Conservation (phyloP, 2,888 invertebrate genomes). For the Drosophila paranaensis region DNA sequence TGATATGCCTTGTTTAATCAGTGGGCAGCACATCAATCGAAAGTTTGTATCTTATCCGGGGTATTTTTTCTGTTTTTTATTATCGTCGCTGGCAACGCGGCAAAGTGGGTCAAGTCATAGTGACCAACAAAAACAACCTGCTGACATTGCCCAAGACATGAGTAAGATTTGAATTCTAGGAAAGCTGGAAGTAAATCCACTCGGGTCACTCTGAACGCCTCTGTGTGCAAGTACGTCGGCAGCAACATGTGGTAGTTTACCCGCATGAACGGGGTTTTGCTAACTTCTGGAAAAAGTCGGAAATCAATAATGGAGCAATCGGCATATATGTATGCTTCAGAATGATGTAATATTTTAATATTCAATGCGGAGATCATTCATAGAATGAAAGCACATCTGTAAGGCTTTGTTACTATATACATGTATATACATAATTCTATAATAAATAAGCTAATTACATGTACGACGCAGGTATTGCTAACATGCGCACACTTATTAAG, state of each 20-base stretch:
- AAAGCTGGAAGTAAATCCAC: constrained; percentile 14
- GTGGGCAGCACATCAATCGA: constrained; percentile 4
- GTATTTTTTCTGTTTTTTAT: constrained; percentile 34
- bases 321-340: background rate
- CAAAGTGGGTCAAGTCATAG: constrained; percentile 35
- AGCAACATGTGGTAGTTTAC: constrained; percentile 25
- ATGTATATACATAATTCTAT: constrained; percentile 13
- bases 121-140: background rate
- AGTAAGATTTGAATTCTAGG: constrained; percentile 33
- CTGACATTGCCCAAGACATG: constrained; percentile 15
- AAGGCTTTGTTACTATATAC: constrained; percentile 8
- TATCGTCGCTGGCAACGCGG: background rate
- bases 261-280: constrained; percentile 25
- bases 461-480: constrained; percentile 17
- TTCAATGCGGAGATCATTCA: constrained; percentile 38
- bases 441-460: constrained; percentile 27
- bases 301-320: background rate
- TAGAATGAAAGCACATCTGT: constrained; percentile 34
- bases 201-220: constrained; percentile 12
- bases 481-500: constrained; percentile 26
- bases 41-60: background rate
- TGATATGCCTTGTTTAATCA: constrained; percentile 32
- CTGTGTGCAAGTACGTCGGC: background rate
- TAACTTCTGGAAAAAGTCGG: background rate
- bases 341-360: constrained; percentile 20